Evolutionary conservation across 2,888 invertebrate species (phyloP).

Genomic region (Acrocera orbiculus): DNA sequence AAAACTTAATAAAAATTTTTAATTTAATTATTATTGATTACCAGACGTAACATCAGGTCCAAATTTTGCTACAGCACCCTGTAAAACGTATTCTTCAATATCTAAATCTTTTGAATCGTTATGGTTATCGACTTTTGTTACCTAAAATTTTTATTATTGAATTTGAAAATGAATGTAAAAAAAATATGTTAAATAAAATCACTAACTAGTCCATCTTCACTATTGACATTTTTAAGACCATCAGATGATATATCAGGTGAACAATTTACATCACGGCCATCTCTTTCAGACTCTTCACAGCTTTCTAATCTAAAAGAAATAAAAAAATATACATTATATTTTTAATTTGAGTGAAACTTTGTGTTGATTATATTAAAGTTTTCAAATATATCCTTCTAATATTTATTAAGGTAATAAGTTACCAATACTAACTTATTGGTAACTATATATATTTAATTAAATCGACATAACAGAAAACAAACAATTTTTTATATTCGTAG

Average conservation of each 20-base stretch:
- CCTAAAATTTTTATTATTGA: conserved; percentile 10
- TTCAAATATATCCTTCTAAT: no score
- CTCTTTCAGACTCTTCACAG: conserved; percentile 27
- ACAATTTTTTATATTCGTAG: no score
- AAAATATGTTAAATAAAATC: background rate
- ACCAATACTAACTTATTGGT: no score
- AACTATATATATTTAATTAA: no score
- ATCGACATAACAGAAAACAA: no score
- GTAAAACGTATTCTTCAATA: conserved; percentile 43
- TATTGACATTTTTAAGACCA: conserved; percentile 31
- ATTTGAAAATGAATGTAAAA: background rate
- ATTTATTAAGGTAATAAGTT: no score
- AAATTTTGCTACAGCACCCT: conserved; percentile 45
- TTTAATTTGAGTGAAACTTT: no score
- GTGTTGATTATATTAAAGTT: no score
- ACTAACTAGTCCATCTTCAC: conserved; percentile 29
- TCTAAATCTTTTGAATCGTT: conserved; percentile 26
- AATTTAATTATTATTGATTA: background rate
- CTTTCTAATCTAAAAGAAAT: conserved; percentile 15
- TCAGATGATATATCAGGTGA: conserved; percentile 32
- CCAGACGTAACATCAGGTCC: conserved; percentile 29
- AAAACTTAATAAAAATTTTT: background rate
- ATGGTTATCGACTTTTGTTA: conserved; percentile 18
- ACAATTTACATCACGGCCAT: conserved; percentile 27
- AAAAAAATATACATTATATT: background rate